These are phyloP conservation scores for Gouania willdenowi DNA, from an alignment of 2,797 vertebrate genomes.

Conservation along the genomic window DNA sequence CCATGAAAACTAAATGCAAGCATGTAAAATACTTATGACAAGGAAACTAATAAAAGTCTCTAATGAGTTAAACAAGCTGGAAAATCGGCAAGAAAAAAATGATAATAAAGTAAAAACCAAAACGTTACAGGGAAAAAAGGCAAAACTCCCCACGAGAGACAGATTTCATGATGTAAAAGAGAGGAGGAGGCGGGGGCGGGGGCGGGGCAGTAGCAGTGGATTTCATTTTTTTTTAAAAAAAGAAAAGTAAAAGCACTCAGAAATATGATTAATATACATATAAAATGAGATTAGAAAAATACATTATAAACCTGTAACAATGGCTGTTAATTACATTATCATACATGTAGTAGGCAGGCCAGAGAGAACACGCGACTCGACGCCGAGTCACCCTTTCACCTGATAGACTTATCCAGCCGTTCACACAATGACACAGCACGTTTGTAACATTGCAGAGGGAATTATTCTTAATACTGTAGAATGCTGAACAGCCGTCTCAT, in stretches of 20 bases:
- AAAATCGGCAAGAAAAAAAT: constrained; percentile 73
- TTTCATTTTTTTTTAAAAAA: constrained; percentile 52
- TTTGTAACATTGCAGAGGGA: constrained; percentile 79
- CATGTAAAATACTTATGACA: constrained; percentile 86
- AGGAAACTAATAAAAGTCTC: constrained; percentile 80
- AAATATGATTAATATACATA: constrained; percentile 85
- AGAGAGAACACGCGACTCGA: constrained; percentile 76
- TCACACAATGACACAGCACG: constrained; percentile 75
- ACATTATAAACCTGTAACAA: constrained; percentile 90
- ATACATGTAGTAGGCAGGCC: constrained; percentile 84
- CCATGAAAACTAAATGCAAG: constrained; percentile 87
- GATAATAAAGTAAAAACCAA: constrained; percentile 65
- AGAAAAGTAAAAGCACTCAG: constrained; percentile 62
- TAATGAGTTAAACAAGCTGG: constrained; percentile 88
- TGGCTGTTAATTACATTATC: constrained; percentile 88
- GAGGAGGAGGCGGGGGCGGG: constrained; percentile 27
- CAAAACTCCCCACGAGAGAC: constrained; percentile 76
- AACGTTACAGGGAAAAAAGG: constrained; percentile 69
- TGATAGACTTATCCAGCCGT: constrained; percentile 77
- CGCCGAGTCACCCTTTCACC: constrained; percentile 72
- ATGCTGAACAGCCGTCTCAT: constrained; percentile 71
- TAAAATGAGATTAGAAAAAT: constrained; percentile 90
- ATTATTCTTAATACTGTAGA: constrained; percentile 81
- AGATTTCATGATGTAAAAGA: constrained; percentile 66
- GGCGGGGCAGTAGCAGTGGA: constrained; percentile 55